Evolutionary conservation across 1,140 invertebrate species (phyloP).

Genomic region (Lamellibrachia luymesi): DNA sequence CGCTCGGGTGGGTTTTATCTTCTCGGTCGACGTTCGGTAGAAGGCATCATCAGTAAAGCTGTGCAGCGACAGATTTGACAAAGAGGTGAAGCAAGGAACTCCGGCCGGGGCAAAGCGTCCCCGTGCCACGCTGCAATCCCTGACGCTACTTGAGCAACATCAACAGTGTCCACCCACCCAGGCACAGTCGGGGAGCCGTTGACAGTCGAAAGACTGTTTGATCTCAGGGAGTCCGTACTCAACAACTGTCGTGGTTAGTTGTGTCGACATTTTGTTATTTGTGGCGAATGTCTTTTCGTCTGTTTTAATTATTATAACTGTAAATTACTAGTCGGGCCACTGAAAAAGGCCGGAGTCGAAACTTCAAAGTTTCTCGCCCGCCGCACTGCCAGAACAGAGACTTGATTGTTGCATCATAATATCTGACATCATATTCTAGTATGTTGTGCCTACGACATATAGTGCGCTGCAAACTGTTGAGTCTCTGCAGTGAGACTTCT

Average conservation of each 20-base stretch:
- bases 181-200: background rate
- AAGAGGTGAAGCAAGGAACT: background rate
- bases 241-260: background rate
- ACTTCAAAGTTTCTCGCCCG: background rate
- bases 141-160: background rate
- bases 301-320: background rate
- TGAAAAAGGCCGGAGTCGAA: background rate
- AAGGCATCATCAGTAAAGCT: background rate
- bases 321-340: background rate
- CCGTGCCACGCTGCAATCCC: background rate
- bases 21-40: background rate
- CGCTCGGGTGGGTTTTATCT: background rate
- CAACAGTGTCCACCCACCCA: background rate
- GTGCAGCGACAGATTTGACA: background rate
- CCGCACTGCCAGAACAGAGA: background rate
- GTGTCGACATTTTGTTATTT: background rate
- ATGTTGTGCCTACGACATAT: background rate
- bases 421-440: background rate
- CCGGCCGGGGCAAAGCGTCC: constrained; percentile 1
- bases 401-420: background rate
- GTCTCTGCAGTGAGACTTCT: background rate
- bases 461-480: background rate
- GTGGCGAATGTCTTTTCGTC: background rate
- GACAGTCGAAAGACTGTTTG: background rate
- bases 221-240: background rate